Evolutionary conservation across 2,888 invertebrate genomes (phyloP).

Genomic region (Theristus sp.): DNA sequence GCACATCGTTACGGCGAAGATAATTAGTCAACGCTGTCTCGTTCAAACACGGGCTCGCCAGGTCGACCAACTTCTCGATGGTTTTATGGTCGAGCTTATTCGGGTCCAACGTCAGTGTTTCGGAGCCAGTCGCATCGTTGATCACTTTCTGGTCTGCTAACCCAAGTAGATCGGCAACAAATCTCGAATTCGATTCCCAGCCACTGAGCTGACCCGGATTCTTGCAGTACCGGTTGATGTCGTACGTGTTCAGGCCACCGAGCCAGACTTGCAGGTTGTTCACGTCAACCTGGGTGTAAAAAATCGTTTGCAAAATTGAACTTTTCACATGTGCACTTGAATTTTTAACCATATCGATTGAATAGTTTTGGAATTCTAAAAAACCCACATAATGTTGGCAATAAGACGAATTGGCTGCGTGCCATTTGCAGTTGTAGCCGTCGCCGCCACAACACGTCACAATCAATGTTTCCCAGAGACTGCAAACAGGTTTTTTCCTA

Average conservation of each 20-base stretch:
- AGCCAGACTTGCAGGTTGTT: constrained; percentile 1
- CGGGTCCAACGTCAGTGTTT: background rate
- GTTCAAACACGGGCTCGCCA: constrained; percentile 7
- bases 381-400: background rate
- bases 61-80: background rate
- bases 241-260: constrained; percentile 28
- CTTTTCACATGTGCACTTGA: too few species aligned
- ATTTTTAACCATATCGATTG: too few species aligned
- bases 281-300: background rate
- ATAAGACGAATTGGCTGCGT: background rate
- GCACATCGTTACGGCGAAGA: constrained; percentile 8
- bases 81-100: background rate
- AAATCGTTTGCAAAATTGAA: too few species aligned
- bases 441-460: constrained; percentile 5
- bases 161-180: background rate
- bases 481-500: background rate
- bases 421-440: constrained; percentile 2
- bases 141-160: background rate
- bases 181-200: background rate
- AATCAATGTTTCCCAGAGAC: constrained; percentile 1
- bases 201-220: background rate
- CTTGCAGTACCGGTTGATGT: constrained; percentile 27
- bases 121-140: background rate
- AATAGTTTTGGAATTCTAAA: too few species aligned
- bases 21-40: constrained; percentile 7